Base-by-base conservation (phyloP, 2,797 vertebrate species). In the Nannoperca obscura region DNA sequence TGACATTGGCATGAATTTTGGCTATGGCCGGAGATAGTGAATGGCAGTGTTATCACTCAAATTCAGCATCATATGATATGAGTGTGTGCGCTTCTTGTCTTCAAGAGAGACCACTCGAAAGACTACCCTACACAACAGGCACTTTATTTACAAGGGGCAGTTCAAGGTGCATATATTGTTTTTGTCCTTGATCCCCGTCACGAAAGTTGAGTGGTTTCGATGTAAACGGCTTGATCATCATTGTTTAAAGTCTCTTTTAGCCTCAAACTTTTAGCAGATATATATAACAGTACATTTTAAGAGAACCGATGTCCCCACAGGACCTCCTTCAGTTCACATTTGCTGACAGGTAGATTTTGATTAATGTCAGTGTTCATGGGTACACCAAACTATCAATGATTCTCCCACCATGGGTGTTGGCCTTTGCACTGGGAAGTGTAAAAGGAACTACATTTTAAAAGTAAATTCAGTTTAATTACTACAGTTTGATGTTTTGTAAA, bases 1-100 rank as follows among this genome's bases (percentile, higher is more conserved):
- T 78, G 71, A 46, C 32, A 74, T 55, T 27, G 49, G 19, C 63
- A 44, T 65, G 32, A 50, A 12, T 71, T 74, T 70, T 72, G 60
- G 71, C 53, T 30, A 54, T 27, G 42, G 2, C 24, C 0, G 1
- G 75, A 15, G 61, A 34, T 66, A 36, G 42, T 71, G 84, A 0
- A 77, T 19, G 61, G 30, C 68, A 36, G 42, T 70, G 84, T 78
- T 81, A 73, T 82, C 68, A 46, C 59, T 80, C 52, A 54, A 19
- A 46, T 49, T 54, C 14, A 76, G 6, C 72, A 61, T 84, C 61
- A n/a, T 71, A 27, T 55, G 36, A 38, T 47, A 14, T 13, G 10
- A 40, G 32, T 53, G 59, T 70, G 47, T 58, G 13, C 24, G 12
- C 12, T 27, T 64, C 13, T 19, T 22, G 30, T 27, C 15, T 27